Base-by-base conservation (phyloP, 2,888 invertebrate genomes). In the Sphaerophoria rueppellii region DNA sequence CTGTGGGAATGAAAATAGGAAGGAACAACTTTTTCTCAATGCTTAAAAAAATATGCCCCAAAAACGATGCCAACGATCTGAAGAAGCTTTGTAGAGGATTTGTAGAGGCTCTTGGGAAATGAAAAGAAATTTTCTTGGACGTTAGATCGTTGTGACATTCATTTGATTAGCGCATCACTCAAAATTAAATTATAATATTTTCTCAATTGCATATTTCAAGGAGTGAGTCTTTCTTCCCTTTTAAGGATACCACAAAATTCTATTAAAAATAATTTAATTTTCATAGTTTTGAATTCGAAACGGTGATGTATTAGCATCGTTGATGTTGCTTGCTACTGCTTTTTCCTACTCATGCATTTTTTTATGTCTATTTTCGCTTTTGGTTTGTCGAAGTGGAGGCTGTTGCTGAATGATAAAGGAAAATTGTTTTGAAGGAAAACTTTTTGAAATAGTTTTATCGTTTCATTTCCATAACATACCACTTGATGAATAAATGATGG, bases 201-300 rank as follows among this genome's bases (percentile, higher is more conserved):
- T 9, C 48, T 43, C 3, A 2, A 72, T 12, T n/a, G 43, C 34
- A 50, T 24, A 24, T 24, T 24, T 24, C 2, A 24, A 24, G 24
- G 24, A 24, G 24, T 24, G 24, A 24, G 24, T 24, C 24, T 24
- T 50, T 63, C 50, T 35, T 35, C 48, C 50, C 69, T 7, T 63
- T 34, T 32, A 57, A 50, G 50, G 48, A 50, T 73, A 24, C 73
- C 67, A 67, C 67, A 67, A 67, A 60, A 72, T 46, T 58, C 73
- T 67, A 78, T 78, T 67, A 73, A 52, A 78, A 58, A 73, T 78
- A 67, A 78, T 67, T 78, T 55, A 16, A 67, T 72, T 60, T 46
- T 67, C 34, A 6, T 35, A 63, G 48, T 63, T 48, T 24, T 48
- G 46, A 40, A 60, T 58, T 4, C 50, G 16, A 67, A 50, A 54